A percentile compares a stretch with the other conserved stretches of the same genome.
Conservation (phyloP, 2,888 invertebrate species). For the Andrena marginata region DNA sequence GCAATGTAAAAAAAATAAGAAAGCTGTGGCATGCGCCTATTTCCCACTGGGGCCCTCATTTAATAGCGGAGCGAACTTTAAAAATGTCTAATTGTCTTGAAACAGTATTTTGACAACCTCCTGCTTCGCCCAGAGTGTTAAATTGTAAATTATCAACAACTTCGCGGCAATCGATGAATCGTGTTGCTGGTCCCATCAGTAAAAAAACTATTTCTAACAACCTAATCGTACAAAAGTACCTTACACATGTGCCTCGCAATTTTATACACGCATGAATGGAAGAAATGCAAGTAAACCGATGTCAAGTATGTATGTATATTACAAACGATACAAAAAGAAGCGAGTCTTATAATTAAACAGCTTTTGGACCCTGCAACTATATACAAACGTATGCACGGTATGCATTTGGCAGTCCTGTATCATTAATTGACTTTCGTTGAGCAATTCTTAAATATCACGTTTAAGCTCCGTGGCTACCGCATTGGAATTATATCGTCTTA, state of each 20-base stretch:
- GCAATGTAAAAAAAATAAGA: no score
- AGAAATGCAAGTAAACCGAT: slow-evolving; percentile 7
- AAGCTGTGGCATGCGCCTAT: no score
- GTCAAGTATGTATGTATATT: neutral
- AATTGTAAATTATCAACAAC: no score
- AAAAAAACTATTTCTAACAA: slow-evolving; percentile 17
- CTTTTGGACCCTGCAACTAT: slow-evolving; percentile 1
- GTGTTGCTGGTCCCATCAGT: slow-evolving; percentile 25
- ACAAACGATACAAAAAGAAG: slow-evolving; percentile 3
- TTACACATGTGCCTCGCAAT: neutral
- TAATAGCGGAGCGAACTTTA: no score
- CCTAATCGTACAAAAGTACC: slow-evolving; percentile 26
- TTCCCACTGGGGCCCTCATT: no score
- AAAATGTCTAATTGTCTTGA: no score
- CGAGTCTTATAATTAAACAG: neutral
- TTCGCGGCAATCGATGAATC: neutral
- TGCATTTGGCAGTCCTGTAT: slow-evolving; percentile 5
- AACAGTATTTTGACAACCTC: no score
- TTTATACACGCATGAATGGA: neutral
- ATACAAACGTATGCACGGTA: neutral
- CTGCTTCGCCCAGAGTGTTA: no score
- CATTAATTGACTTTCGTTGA: slow-evolving; percentile 41
- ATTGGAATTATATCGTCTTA: slow-evolving; percentile 13
- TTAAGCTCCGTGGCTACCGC: slow-evolving; percentile 23
- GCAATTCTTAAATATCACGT: slow-evolving; percentile 55